Percentiles rank a stretch among this genome's conserved stretches.
phyloP scores from a whole-genome alignment of 2,797 vertebrate genomes.

The Ispidina lecontei region DNA sequence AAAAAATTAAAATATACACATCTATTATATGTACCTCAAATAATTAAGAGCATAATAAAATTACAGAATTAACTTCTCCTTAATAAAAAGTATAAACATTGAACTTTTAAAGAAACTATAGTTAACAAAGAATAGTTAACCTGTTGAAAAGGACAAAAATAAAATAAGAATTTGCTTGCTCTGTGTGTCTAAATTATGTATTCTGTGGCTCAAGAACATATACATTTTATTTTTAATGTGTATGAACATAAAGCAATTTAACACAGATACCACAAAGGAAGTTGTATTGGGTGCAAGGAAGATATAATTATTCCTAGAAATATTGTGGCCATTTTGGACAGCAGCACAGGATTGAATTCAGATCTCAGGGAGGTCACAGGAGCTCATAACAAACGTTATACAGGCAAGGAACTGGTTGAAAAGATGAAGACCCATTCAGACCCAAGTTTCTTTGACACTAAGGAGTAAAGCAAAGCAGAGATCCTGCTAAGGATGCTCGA shows the following conservation, averaged over 20 bases:
- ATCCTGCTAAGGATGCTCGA: neutral
- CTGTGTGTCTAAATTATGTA: neutral
- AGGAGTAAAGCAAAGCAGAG: neutral
- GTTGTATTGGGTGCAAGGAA: neutral
- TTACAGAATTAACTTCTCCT: neutral
- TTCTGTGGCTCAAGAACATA: neutral
- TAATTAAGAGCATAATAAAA: slow-evolving; percentile 52
- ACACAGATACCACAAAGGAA: neutral
- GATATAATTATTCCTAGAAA: neutral
- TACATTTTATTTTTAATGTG: neutral
- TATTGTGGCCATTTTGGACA: neutral
- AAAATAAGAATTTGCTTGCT: neutral
- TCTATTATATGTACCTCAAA: slow-evolving; percentile 58
- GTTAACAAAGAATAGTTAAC: neutral
- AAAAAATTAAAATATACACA: neutral
- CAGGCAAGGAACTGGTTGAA: neutral
- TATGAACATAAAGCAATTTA: neutral
- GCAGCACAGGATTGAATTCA: neutral
- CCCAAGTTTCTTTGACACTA: neutral
- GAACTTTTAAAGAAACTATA: neutral
- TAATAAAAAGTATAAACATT: neutral
- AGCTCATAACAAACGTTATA: neutral
- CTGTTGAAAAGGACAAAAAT: neutral
- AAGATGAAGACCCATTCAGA: neutral
- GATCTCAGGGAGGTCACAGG: neutral